Evolutionary conservation across 2,888 invertebrate genomes (phyloP).

Genomic region (Syrista parreyssii): DNA sequence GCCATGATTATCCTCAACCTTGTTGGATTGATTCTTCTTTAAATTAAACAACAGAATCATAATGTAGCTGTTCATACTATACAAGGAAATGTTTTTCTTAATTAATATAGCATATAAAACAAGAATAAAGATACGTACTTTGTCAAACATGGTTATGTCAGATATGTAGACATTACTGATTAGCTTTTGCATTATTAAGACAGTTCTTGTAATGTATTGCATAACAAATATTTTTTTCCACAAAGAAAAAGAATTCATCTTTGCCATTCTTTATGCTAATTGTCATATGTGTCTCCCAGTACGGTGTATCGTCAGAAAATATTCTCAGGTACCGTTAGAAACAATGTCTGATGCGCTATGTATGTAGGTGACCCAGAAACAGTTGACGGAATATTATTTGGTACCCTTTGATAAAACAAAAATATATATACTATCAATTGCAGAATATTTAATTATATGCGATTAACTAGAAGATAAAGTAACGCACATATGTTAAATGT

Average conservation of each 20-base stretch:
- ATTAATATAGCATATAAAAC: neutral
- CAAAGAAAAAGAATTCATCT: neutral
- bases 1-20: neutral
- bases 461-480: neutral
- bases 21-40: neutral
- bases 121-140: neutral
- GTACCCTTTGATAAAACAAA: neutral
- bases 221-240: neutral
- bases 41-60: neutral
- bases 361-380: slow-evolving; percentile 38
- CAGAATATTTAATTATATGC: neutral
- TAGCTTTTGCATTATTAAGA: neutral
- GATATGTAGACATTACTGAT: neutral
- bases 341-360: slow-evolving; percentile 30
- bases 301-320: slow-evolving; percentile 1
- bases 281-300: neutral
- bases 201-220: neutral
- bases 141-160: neutral
- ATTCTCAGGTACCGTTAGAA: slow-evolving; percentile 6
- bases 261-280: neutral
- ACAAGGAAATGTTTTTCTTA: neutral
- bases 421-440: neutral
- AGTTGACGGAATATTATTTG: neutral
- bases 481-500: neutral
- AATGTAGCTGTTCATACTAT: neutral